Percentiles rank a stretch among this genome's conserved stretches.
Conservation (phyloP, 2,797 vertebrate genomes). For the Eleutherodactylus coqui region DNA sequence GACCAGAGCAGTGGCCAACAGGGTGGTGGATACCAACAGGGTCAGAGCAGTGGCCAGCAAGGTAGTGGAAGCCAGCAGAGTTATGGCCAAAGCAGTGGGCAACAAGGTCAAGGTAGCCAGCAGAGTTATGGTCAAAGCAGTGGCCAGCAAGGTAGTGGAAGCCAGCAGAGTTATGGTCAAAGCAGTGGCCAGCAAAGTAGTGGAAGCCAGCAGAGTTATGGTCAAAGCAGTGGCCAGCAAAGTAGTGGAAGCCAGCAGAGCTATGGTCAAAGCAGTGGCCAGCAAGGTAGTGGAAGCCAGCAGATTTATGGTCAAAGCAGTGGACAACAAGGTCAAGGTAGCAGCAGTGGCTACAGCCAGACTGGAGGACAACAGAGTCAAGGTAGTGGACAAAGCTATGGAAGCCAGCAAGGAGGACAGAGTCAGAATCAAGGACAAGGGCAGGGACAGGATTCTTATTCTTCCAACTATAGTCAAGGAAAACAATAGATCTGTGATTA, state of each 20-base stretch:
- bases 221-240: slow-evolving; percentile 7
- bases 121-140: not conserved
- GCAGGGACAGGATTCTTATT: not conserved
- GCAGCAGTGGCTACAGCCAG: not conserved
- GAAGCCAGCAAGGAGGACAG: not conserved
- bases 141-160: not conserved
- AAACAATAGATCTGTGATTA: not conserved
- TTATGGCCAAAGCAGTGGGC: not conserved
- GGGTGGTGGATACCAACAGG: slow-evolving; percentile 32
- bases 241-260: slow-evolving; percentile 12
- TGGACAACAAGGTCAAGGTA: not conserved
- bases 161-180: not conserved
- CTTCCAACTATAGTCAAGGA: slow-evolving; percentile 35
- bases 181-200: slow-evolving; percentile 3
- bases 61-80: too few relatives aligned
- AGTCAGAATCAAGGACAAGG: not conserved
- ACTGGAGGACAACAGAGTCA: slow-evolving; percentile 1
- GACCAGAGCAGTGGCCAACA: slow-evolving; percentile 7
- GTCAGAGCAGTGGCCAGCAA: slow-evolving; percentile 49
- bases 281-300: slow-evolving; percentile 12
- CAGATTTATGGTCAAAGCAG: slow-evolving; percentile 12
- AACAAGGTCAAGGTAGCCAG: not conserved
- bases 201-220: not conserved
- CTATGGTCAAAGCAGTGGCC: slow-evolving; percentile 54
- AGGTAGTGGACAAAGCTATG: too few relatives aligned